These are phyloP conservation scores for Tetragonula carbonaria DNA, from an alignment of 2,888 invertebrate species.

Conservation along the genomic window DNA sequence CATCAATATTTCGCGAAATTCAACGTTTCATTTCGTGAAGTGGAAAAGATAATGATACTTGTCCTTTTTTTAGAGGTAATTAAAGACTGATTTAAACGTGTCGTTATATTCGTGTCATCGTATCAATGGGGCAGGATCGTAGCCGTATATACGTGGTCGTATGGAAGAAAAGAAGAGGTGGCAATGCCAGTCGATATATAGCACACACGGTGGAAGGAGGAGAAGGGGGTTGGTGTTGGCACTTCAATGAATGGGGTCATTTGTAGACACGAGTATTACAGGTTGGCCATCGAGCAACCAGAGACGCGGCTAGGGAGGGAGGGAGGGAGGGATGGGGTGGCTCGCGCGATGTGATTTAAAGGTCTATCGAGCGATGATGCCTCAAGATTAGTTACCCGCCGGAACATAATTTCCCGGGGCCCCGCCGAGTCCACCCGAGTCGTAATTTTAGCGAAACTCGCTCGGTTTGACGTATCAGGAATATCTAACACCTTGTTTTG, in stretches of 20 bases:
- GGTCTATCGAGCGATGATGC: slow-evolving; percentile 80
- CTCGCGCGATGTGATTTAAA: slow-evolving; percentile 76
- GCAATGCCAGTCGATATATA: slow-evolving; percentile 11
- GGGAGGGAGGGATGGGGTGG: slow-evolving; percentile 38
- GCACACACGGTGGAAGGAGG: slow-evolving; percentile 33
- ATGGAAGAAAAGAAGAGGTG: slow-evolving; percentile 22
- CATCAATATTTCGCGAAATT: too few species aligned
- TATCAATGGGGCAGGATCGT: not conserved
- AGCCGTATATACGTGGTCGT: not conserved
- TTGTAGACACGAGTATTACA: slow-evolving; percentile 79
- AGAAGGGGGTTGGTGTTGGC: slow-evolving; percentile 69
- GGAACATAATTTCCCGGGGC: slow-evolving; percentile 74
- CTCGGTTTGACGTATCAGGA: slow-evolving; percentile 39
- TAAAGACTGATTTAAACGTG: too few species aligned
- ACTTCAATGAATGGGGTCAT: slow-evolving; percentile 78
- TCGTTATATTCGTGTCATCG: not conserved
- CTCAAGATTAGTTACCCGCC: slow-evolving; percentile 78
- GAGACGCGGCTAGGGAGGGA: slow-evolving; percentile 11
- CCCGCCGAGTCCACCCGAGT: slow-evolving; percentile 43
- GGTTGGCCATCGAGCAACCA: slow-evolving; percentile 61
- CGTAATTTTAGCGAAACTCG: slow-evolving; percentile 61
- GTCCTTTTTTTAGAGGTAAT: too few species aligned
- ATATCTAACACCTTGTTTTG: slow-evolving; percentile 34
- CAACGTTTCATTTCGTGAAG: too few species aligned
- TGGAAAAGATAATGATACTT: too few species aligned